phyloP scores from a whole-genome alignment of 64 coral and sea anemone genomes.

The Hydrozoanthus tunicans region DNA sequence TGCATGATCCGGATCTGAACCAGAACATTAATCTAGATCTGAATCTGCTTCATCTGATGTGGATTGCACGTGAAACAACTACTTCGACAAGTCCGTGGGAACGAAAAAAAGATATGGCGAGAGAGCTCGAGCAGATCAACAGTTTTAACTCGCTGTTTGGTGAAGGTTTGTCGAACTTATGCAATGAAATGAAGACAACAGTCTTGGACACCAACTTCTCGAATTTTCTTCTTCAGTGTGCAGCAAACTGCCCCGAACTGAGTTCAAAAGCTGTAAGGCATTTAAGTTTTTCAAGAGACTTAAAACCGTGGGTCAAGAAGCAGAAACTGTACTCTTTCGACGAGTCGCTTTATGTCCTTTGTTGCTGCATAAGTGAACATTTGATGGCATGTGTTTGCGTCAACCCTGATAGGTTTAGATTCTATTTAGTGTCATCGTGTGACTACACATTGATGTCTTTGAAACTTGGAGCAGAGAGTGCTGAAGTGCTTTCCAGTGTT shows the following conservation, averaged over 20 bases:
- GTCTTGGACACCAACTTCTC: not conserved
- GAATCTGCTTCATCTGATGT: not conserved
- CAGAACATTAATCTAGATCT: no score
- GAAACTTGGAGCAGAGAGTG: not conserved
- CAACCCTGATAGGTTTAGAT: not conserved
- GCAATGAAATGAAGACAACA: not conserved
- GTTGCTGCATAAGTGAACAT: not conserved
- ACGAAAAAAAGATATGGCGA: not conserved
- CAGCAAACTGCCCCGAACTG: not conserved
- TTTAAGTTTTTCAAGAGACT: not conserved
- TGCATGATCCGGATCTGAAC: slow-evolving; percentile 11
- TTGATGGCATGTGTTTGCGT: not conserved
- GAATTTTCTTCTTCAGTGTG: slow-evolving; percentile 41
- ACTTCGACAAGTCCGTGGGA: not conserved
- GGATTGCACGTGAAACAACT: slow-evolving; percentile 28
- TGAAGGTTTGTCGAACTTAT: not conserved
- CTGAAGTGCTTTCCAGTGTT: not conserved
- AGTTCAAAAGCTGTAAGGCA: not conserved
- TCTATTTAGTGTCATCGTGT: not conserved
- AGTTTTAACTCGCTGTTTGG: not conserved
- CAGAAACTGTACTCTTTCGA: not conserved
- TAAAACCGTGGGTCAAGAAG: slow-evolving; percentile 7
- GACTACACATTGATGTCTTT: not conserved
- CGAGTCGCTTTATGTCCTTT: not conserved
- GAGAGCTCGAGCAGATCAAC: not conserved